A percentile compares a stretch with the other conserved stretches of the same genome.
These are phyloP conservation scores for Cryptomyrus ogoouensis DNA, from an alignment of 2,113 vertebrate species.

Conservation along the genomic window DNA sequence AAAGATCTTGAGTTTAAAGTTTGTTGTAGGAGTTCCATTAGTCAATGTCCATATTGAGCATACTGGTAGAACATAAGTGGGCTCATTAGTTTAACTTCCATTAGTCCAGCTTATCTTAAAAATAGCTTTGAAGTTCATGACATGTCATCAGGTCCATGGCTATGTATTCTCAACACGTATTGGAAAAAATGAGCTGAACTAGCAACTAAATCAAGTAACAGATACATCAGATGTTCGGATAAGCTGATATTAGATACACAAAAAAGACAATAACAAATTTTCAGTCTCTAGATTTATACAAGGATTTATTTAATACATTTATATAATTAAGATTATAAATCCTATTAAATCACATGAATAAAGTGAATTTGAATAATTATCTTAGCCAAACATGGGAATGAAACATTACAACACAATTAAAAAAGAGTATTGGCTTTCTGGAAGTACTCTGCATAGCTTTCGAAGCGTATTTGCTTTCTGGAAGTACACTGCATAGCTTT, in stretches of 20 bases:
- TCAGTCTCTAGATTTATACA: background rate
- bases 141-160: background rate
- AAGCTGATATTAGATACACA: background rate
- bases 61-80: background rate
- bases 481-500: background rate
- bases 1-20: background rate
- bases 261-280: background rate
- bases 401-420: background rate
- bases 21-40: background rate
- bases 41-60: background rate
- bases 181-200: background rate
- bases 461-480: background rate
- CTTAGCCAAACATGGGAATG: background rate
- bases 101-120: background rate
- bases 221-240: background rate
- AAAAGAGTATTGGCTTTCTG: slow-evolving; percentile 3
- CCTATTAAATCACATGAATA: background rate
- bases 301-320: slow-evolving; percentile 18
- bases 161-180: background rate
- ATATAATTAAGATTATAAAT: background rate
- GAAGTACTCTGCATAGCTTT: background rate
- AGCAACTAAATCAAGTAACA: background rate
- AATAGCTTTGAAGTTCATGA: background rate
- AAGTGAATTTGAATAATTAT: background rate
- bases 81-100: background rate